These are phyloP conservation scores for Drosophila auraria DNA, from an alignment of 1,140 invertebrate species.

Conservation along the genomic window DNA sequence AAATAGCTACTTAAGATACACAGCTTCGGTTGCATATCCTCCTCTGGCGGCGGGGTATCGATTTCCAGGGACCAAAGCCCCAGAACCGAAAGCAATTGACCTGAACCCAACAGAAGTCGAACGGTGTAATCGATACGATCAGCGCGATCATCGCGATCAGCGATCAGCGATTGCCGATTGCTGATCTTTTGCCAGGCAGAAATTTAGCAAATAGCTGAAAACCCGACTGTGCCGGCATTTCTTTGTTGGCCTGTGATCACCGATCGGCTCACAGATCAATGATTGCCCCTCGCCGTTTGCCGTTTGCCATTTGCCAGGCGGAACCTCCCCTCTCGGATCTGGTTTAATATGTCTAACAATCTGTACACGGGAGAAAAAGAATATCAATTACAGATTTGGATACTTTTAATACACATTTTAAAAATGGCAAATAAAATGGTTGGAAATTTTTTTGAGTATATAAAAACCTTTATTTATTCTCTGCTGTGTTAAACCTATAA, in stretches of 20 bases:
- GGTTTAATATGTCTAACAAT: not conserved
- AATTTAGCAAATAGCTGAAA: slow-evolving; percentile 27
- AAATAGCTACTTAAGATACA: slow-evolving; percentile 80
- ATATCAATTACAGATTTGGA: not conserved
- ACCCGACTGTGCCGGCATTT: slow-evolving; percentile 41
- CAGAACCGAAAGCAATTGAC: slow-evolving; percentile 68
- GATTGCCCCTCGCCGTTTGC: slow-evolving; percentile 25
- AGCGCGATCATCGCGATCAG: slow-evolving; percentile 27
- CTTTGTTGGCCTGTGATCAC: slow-evolving; percentile 53
- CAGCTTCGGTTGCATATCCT: slow-evolving; percentile 29
- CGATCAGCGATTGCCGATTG: slow-evolving; percentile 32
- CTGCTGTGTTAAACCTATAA: not conserved
- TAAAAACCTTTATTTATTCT: not conserved
- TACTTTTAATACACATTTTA: not conserved
- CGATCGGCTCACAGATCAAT: slow-evolving; percentile 49
- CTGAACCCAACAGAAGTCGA: slow-evolving; percentile 77
- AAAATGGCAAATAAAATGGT: too few relatives aligned
- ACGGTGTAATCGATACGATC: slow-evolving; percentile 76
- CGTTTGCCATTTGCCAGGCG: slow-evolving; percentile 30
- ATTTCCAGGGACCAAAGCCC: slow-evolving; percentile 49
- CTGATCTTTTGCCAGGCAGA: slow-evolving; percentile 40
- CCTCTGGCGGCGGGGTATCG: slow-evolving; percentile 38
- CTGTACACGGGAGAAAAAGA: not conserved
- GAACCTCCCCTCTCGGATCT: slow-evolving; percentile 7
- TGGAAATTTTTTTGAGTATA: too few relatives aligned